Evolutionary conservation across 2,797 vertebrate genomes (phyloP).

Genomic region (Adelosebastes latens): DNA sequence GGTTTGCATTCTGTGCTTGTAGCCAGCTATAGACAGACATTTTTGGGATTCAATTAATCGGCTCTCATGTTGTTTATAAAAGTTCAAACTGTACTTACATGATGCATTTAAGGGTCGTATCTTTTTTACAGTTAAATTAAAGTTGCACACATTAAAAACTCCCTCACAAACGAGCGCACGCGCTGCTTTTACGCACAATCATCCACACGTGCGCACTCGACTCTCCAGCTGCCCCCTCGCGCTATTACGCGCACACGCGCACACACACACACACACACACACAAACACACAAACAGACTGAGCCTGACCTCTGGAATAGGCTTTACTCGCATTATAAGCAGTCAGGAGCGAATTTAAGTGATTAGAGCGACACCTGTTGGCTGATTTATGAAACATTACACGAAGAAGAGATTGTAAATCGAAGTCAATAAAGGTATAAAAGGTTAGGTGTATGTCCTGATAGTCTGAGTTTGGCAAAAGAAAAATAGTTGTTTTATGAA

Average conservation of each 20-base stretch:
- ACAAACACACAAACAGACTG: neutral
- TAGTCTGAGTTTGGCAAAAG: neutral
- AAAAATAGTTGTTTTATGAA: neutral
- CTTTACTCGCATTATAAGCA: neutral
- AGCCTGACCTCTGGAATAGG: constrained; percentile 3
- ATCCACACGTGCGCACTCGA: constrained; percentile 20
- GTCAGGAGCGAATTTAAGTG: neutral
- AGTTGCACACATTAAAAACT: neutral
- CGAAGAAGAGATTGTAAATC: neutral
- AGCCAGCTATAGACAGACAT: too few species aligned
- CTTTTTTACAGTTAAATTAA: neutral
- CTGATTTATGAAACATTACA: neutral
- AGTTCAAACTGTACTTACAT: neutral
- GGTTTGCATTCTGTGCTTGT: too few species aligned
- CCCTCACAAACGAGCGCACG: neutral
- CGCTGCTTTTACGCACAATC: neutral
- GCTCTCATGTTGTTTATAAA: neutral
- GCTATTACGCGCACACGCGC: neutral
- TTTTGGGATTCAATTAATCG: neutral
- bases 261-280: neutral
- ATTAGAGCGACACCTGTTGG: constrained; percentile 63
- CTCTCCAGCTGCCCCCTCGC: neutral
- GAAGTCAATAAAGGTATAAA: neutral
- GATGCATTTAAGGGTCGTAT: neutral
- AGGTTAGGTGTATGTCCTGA: too few species aligned